Evolutionary conservation across 1,140 invertebrate genomes (phyloP), one percentile per base, ranked within the genome.

Genomic region (Periplaneta americana): DNA sequence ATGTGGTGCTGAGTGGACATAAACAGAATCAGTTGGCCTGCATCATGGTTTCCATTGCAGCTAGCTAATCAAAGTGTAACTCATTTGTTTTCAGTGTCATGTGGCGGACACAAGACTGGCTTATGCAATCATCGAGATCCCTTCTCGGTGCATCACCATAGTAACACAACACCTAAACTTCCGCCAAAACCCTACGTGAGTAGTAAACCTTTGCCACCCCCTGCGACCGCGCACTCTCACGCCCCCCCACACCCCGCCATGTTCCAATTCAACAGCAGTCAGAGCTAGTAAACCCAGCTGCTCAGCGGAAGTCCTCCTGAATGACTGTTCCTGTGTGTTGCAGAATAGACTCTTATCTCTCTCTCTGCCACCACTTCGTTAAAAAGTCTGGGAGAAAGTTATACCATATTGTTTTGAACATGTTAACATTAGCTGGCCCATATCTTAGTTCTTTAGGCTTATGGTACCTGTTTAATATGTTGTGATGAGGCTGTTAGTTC

Each of bases 181-280:
- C 89, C 89, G 82, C 89, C 89, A 74, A 90, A 89, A 85, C 89
- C 89, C 33, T 85, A 88, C 80, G 85, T 85, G 22, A 87, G 88
- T 85, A 86, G 87, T 85, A 87, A 66, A n/a, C 48, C 48, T n/a
- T 66, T 66, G 48, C 48, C 48, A 66, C 48, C 22, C 22, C 48
- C 48, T n/a, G 48, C 48, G 28, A n/a, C n/a, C 28, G 48, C 48
- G 10, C 48, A 66, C 13, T n/a, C 48, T 4, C 48, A 66, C 28
- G 22, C 48, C 48, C 48, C 48, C 6, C 48, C 48, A 66, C 48
- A 22, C 28, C 48, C 48, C 6, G 48, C 48, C 8, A 8, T 66
- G 48, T 66, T 66, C 48, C 48, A 66, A n/a, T 66, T 66, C 48
- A 66, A 66, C 48, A 66, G 22, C 22, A 66, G 48, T n/a, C 48